phyloP scores from a whole-genome alignment of 1,140 invertebrate genomes.

The Drosophila nigromelanica region DNA sequence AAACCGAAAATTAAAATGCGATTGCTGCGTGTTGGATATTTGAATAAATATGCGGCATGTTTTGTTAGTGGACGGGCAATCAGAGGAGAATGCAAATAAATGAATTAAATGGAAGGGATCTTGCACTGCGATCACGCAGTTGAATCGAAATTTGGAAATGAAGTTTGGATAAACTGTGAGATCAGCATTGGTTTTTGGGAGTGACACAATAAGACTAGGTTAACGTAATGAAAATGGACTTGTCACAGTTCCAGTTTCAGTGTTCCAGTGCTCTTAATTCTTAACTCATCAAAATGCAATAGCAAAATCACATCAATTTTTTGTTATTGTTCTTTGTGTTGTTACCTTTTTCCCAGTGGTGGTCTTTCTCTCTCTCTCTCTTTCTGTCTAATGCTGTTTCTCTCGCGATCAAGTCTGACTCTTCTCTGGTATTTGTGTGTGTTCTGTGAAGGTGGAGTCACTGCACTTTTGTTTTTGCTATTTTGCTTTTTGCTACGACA shows the following conservation, averaged over 20 bases:
- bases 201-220: not conserved
- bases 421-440: slow-evolving; percentile 30
- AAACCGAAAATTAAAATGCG: slow-evolving; percentile 64
- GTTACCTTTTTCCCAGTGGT: slow-evolving; percentile 20
- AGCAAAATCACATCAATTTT: slow-evolving; percentile 24
- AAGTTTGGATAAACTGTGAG: not conserved
- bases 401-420: slow-evolving; percentile 20
- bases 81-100: slow-evolving; percentile 59
- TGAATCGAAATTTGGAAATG: not conserved
- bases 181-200: slow-evolving; percentile 1
- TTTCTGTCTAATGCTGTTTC: slow-evolving; percentile 3
- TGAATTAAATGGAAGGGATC: slow-evolving; percentile 17
- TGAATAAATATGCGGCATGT: slow-evolving; percentile 46
- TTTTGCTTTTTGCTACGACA: slow-evolving; percentile 45
- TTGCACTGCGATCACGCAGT: too few relatives aligned
- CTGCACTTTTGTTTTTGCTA: slow-evolving; percentile 64
- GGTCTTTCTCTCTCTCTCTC: not conserved
- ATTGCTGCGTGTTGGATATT: slow-evolving; percentile 70
- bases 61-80: slow-evolving; percentile 33
- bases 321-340: slow-evolving; percentile 34
- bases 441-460: slow-evolving; percentile 47
- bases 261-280: slow-evolving; percentile 11
- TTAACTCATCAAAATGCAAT: slow-evolving; percentile 22
- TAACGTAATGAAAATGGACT: slow-evolving; percentile 5
- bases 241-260: slow-evolving; percentile 2